Percentiles rank a stretch among this genome's conserved stretches.
These are phyloP conservation scores for Phymanthus crucifer DNA, from an alignment of 92 coral and sea anemone genomes.

Conservation along the genomic window DNA sequence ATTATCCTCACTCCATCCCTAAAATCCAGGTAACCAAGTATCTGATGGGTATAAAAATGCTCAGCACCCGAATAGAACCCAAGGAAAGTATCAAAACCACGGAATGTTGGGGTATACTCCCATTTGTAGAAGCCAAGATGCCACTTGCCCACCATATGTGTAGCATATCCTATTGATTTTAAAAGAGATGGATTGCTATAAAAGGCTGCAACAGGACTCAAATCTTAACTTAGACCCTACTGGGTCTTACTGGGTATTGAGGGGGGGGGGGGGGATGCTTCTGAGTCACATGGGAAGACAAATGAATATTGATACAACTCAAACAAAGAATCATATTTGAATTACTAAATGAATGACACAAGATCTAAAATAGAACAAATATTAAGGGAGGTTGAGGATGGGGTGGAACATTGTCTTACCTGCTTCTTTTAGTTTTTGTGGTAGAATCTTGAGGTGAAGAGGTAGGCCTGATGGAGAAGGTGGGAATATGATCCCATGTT, in stretches of 20 bases:
- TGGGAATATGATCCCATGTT: constrained; percentile 57
- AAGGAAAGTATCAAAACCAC: constrained; percentile 82
- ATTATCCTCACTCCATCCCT: constrained; percentile 51
- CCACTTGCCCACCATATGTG: constrained; percentile 93
- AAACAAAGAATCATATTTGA: too few species aligned
- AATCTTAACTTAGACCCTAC: too few species aligned
- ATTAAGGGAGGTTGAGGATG: neutral
- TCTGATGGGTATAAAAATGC: constrained; percentile 65
- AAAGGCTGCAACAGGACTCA: too few species aligned
- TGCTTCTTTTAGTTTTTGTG: constrained; percentile 59
- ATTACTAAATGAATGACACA: too few species aligned
- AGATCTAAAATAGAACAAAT: neutral
- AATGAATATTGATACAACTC: too few species aligned
- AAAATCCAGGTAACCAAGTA: constrained; percentile 58
- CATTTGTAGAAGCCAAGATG: constrained; percentile 81
- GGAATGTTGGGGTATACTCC: constrained; percentile 73
- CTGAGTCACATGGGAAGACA: too few species aligned
- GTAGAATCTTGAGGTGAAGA: constrained; percentile 54
- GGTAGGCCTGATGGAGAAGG: constrained; percentile 66
- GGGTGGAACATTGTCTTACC: constrained; percentile 24
- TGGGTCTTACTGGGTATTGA: too few species aligned
- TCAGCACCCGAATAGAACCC: constrained; percentile 83
- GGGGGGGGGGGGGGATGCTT: too few species aligned
- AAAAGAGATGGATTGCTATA: too few species aligned
- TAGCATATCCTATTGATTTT: constrained; percentile 63